Conservation (phyloP, 2,113 vertebrate genomes). For the Potamarius usumacintae region DNA sequence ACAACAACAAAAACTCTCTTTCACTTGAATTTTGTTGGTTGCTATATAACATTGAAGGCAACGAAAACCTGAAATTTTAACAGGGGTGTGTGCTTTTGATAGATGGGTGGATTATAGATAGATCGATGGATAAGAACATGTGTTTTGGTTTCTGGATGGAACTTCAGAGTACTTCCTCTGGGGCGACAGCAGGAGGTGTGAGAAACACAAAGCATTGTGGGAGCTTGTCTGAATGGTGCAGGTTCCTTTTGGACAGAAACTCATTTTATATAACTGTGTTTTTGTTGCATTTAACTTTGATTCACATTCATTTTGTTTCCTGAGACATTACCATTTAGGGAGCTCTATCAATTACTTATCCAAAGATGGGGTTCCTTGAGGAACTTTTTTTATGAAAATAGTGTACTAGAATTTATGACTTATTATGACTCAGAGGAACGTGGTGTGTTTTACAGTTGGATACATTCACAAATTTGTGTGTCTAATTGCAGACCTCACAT, state of each 20-base stretch:
- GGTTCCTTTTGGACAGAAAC: not conserved
- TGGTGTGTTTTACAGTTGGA: not conserved
- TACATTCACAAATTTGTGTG: not conserved
- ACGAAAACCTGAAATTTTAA: not conserved
- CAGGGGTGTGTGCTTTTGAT: not conserved
- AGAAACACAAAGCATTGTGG: not conserved
- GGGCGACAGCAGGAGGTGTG: not conserved
- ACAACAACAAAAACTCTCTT: not conserved
- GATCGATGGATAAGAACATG: not conserved
- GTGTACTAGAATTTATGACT: not conserved
- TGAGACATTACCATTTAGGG: not conserved
- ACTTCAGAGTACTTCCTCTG: not conserved
- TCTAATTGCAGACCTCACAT: not conserved
- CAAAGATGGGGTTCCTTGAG: not conserved
- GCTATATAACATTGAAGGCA: not conserved
- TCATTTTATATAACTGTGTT: not conserved
- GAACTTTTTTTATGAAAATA: not conserved
- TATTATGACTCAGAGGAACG: not conserved
- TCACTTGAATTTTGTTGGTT: not conserved
- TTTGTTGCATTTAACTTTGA: not conserved
- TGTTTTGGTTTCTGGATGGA: not conserved
- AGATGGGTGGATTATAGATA: not conserved
- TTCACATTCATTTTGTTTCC: not conserved
- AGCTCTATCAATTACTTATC: not conserved
- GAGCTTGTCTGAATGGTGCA: not conserved